Conservation (phyloP, 2,888 invertebrate species). For the Archips crataeganus region DNA sequence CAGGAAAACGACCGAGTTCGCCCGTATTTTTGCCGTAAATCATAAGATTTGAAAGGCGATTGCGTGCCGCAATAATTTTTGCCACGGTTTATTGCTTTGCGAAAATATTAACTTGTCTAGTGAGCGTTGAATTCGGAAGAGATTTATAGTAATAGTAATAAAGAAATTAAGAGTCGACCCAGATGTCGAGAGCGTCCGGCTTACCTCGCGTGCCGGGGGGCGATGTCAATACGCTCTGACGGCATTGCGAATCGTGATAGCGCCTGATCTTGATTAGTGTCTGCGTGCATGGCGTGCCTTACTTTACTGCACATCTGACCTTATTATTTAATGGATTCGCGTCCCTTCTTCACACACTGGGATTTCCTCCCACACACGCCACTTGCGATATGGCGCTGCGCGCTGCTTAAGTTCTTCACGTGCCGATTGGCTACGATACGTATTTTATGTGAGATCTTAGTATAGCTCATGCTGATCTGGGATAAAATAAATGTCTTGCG, state of each 20-base stretch:
- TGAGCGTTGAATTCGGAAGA: slow-evolving; percentile 33
- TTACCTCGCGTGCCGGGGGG: slow-evolving; percentile 1
- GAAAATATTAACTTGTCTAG: slow-evolving; percentile 40
- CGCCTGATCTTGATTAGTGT: slow-evolving; percentile 20
- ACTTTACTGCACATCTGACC: slow-evolving; percentile 26
- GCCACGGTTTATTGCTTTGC: slow-evolving; percentile 64
- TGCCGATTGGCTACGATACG: too few relatives aligned
- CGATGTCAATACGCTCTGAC: slow-evolving; percentile 15
- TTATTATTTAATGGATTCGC: slow-evolving; percentile 33
- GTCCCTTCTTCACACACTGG: slow-evolving; percentile 2
- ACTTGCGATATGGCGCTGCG: not conserved
- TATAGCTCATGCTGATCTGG: too few relatives aligned
- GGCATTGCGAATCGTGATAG: slow-evolving; percentile 1
- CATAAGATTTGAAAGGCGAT: slow-evolving; percentile 69
- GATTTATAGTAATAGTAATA: slow-evolving; percentile 37
- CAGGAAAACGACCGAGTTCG: slow-evolving; percentile 48
- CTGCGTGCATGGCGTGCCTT: slow-evolving; percentile 15
- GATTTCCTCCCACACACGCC: not conserved
- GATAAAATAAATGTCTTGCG: too few relatives aligned
- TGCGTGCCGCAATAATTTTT: slow-evolving; percentile 58
- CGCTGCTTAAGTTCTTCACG: not conserved
- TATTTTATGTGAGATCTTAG: too few relatives aligned
- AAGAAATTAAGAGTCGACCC: slow-evolving; percentile 30
- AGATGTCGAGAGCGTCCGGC: slow-evolving; percentile 17
- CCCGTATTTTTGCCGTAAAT: slow-evolving; percentile 61